A percentile compares a stretch with the other conserved stretches of the same genome.
These are phyloP conservation scores for Nephrocerus scutellatus DNA, from an alignment of 2,888 invertebrate species.

Conservation along the genomic window DNA sequence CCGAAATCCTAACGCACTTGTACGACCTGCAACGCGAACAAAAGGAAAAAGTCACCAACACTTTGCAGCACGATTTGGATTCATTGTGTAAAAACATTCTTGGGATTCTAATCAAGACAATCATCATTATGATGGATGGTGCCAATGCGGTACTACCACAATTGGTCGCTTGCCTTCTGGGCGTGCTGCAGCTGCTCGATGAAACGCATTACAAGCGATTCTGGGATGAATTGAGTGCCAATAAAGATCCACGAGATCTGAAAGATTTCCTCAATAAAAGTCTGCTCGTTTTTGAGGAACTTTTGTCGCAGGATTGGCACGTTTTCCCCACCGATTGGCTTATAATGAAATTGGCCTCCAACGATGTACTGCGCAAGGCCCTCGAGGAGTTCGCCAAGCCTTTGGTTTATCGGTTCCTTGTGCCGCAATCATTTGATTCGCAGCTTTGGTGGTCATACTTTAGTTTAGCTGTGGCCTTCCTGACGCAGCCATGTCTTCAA, in stretches of 20 bases:
- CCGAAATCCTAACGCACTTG: constrained; percentile 65
- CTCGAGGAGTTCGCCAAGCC: constrained; percentile 85
- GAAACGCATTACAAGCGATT: constrained; percentile 81
- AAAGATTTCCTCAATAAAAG: constrained; percentile 81
- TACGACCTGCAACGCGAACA: constrained; percentile 51
- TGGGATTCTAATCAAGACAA: constrained; percentile 79
- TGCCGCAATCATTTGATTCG: constrained; percentile 66
- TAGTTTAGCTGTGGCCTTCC: constrained; percentile 69
- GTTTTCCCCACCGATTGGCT: constrained; percentile 84
- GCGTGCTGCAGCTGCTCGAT: constrained; percentile 76
- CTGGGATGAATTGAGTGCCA: constrained; percentile 68
- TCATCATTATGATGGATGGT: constrained; percentile 72
- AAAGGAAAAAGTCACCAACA: constrained; percentile 50
- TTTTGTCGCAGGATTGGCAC: constrained; percentile 45
- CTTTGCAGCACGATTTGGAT: constrained; percentile 69
- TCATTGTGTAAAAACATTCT: constrained; percentile 72
- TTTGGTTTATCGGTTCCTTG: constrained; percentile 73
- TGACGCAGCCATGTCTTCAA: constrained; percentile 74
- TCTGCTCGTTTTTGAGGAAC: constrained; percentile 53
- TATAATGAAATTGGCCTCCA: constrained; percentile 80
- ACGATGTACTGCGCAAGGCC: constrained; percentile 76
- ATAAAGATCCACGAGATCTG: constrained; percentile 64
- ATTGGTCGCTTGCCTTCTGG: constrained; percentile 79
- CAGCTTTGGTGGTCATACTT: constrained; percentile 74
- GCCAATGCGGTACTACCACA: constrained; percentile 63